phyloP scores from a whole-genome alignment of 1,140 invertebrate species.

The Phthorimaea operculella region DNA sequence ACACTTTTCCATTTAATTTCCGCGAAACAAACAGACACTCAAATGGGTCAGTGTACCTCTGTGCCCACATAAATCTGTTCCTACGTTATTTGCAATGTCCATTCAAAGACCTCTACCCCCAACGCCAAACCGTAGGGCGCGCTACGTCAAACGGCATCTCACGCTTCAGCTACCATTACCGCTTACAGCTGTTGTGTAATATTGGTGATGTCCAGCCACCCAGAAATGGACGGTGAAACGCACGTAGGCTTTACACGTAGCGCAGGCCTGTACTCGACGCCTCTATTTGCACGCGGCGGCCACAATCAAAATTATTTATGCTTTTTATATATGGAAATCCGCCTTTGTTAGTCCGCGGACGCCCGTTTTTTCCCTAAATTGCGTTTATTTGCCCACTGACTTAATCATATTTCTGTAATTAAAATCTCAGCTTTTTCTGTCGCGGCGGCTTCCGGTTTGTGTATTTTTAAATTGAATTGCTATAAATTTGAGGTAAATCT shows the following conservation, averaged over 20 bases:
- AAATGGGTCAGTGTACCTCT: too few species aligned
- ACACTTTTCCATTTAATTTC: too few species aligned
- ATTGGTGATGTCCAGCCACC: too few species aligned
- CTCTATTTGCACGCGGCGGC: conserved; percentile 41
- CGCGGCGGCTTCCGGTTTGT: conserved; percentile 13
- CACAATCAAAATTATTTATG: conserved; percentile 56
- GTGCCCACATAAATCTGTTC: too few species aligned
- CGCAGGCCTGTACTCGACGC: conserved; percentile 29
- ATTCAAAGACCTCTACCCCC: too few species aligned
- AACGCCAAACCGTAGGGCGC: too few species aligned
- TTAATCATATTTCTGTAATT: conserved; percentile 60
- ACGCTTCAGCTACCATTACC: too few species aligned
- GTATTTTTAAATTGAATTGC: neutral
- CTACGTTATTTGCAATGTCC: too few species aligned
- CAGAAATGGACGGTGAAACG: too few species aligned
- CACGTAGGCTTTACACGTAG: neutral
- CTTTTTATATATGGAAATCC: conserved; percentile 39
- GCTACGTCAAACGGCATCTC: too few species aligned
- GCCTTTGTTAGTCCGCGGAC: conserved; percentile 32
- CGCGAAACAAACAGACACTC: too few species aligned
- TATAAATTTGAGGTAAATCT: neutral
- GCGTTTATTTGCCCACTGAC: conserved; percentile 44
- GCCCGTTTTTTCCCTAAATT: conserved; percentile 39
- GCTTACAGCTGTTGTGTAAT: too few species aligned
- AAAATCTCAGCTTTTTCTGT: conserved; percentile 46